Base-by-base conservation (phyloP, 2,888 invertebrate species). In the Eupithecia insigniata region DNA sequence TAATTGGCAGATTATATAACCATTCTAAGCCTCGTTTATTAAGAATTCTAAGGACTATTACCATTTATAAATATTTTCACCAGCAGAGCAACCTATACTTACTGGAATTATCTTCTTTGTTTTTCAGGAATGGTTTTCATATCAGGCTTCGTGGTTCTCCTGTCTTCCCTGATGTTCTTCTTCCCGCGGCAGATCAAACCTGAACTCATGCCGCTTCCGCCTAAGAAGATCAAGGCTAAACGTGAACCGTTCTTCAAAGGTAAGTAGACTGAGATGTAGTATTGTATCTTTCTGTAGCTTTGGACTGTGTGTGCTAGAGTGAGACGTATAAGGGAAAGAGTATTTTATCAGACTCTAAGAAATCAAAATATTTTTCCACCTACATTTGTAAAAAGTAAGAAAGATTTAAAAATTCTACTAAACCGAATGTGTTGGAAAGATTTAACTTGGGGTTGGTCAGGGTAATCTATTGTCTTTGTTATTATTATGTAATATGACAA, bases 161-260 rank as follows among this genome's bases (percentile, higher is more conserved):
- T 98, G 71, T 97, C 98, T 1, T 91, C 97, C 69, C 96, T 98
- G 70, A 98, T 99, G 97, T 98, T 98, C 92, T 97, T 97, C 79
- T 99, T 99, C 90, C 98, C 98, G 73, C 96, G 96, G 78, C 95
- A 97, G 86, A 95, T 98, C 87, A 95, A 95, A 60, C 84, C 87
- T 71, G 87, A 94, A 90, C 95, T 94, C 82, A 67, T 87, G 76
- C 90, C 88, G 32, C 84, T 81, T 34, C 87, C 87, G 30, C 85
- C 86, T 10, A 90, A 87, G 83, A 91, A 89, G 78, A 85, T 73
- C 72, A 88, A 87, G 67, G 88, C 87, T 30, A 92, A 90, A 76
- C 80, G 84, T 28, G 95, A 95, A 69, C 95, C 96, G 1, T 94
- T 96, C 80, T 92, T 96, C 71, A 95, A 95, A 95, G 96, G 96